Percentiles rank a stretch among this genome's conserved stretches.
phyloP scores from a whole-genome alignment of 1,140 invertebrate genomes.

The Tetramorium alpestre region DNA sequence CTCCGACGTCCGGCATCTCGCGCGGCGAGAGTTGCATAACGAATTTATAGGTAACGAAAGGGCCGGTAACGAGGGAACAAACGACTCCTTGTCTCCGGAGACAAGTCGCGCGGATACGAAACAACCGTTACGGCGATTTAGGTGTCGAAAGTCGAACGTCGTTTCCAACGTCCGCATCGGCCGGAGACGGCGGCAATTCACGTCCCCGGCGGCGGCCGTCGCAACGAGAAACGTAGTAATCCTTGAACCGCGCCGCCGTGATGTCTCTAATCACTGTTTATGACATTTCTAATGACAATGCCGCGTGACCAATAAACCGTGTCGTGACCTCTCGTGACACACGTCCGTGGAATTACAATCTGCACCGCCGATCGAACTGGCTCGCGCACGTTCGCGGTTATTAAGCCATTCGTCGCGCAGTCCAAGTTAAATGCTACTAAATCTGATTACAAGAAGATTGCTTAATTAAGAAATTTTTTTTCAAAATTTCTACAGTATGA shows the following conservation, averaged over 20 bases:
- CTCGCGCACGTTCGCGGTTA: conserved; percentile 9
- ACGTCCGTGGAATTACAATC: conserved; percentile 40
- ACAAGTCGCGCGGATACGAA: conserved; percentile 51
- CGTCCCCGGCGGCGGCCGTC: conserved; percentile 16
- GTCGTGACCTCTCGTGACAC: conserved; percentile 31
- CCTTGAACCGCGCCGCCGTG: conserved; percentile 26
- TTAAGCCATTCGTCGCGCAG: conserved; percentile 20
- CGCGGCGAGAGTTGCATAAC: conserved; percentile 50
- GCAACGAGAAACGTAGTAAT: conserved; percentile 36
- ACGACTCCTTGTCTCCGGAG: conserved; percentile 52
- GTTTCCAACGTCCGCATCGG: conserved; percentile 3
- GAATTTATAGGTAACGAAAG: conserved; percentile 60
- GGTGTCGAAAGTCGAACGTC: conserved; percentile 55
- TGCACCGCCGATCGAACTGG: conserved; percentile 15
- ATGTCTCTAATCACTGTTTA: conserved; percentile 45
- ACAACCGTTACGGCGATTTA: conserved; percentile 55
- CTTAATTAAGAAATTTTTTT: background rate
- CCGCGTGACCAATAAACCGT: conserved; percentile 40
- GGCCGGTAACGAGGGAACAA: conserved; percentile 52
- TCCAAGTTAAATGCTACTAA: conserved; percentile 1
- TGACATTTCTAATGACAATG: conserved; percentile 50
- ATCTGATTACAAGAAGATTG: background rate
- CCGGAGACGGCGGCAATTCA: conserved; percentile 34
- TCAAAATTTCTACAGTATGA: background rate
- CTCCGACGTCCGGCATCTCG: background rate